Conservation (phyloP, 2,888 invertebrate genomes). For the Diadegma fenestrale region DNA sequence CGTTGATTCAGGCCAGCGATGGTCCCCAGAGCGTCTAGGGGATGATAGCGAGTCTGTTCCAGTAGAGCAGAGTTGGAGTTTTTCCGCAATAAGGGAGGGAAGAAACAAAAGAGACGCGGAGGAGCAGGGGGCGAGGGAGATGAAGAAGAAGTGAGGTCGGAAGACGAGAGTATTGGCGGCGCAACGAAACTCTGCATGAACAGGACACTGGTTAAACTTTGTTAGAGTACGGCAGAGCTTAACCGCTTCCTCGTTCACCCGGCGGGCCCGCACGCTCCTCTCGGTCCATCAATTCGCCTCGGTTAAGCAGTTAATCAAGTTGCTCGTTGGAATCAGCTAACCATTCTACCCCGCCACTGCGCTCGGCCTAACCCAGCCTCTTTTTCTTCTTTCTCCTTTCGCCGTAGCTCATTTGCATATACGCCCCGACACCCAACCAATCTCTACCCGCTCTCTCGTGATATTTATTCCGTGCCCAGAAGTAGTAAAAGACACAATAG, state of each 20-base stretch:
- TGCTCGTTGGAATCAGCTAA: constrained; percentile 57
- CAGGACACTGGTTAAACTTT: constrained; percentile 68
- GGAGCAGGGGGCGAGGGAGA: neutral
- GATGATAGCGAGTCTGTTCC: constrained; percentile 44
- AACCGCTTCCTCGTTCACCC: constrained; percentile 61
- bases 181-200: constrained; percentile 61
- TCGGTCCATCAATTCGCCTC: constrained; percentile 71
- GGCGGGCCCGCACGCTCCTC: constrained; percentile 22
- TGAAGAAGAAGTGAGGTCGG: constrained; percentile 6
- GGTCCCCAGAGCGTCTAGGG: constrained; percentile 22
- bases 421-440: constrained; percentile 10
- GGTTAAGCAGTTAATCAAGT: constrained; percentile 71
- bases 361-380: constrained; percentile 15
- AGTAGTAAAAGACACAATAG: constrained; percentile 17
- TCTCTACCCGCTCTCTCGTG: neutral
- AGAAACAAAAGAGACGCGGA: constrained; percentile 5
- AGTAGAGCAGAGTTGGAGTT: constrained; percentile 25
- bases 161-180: constrained; percentile 30
- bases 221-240: constrained; percentile 62
- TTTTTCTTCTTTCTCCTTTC: constrained; percentile 17
- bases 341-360: constrained; percentile 44
- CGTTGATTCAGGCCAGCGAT: constrained; percentile 62
- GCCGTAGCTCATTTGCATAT: constrained; percentile 41
- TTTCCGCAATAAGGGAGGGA: constrained; percentile 11
- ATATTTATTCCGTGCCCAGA: constrained; percentile 14